Conservation (phyloP, 2,888 invertebrate species). For the Tholera decimalis region DNA sequence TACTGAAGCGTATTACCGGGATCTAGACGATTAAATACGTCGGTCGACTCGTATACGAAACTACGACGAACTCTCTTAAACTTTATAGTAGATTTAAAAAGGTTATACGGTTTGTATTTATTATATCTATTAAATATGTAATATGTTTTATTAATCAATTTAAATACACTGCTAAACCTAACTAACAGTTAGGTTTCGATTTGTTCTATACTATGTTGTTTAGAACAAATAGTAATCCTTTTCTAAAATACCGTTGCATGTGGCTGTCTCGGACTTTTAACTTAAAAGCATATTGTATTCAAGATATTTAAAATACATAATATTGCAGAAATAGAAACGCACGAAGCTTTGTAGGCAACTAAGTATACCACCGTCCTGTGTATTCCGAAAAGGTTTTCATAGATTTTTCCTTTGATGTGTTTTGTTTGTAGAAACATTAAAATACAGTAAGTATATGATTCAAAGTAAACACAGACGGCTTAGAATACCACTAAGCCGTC, state of each 20-base stretch:
- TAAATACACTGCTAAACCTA: too few relatives aligned
- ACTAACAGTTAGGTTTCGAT: too few relatives aligned
- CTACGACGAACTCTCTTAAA: not conserved
- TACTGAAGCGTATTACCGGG: conserved; percentile 54
- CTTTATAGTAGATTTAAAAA: not conserved
- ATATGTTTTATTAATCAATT: too few relatives aligned
- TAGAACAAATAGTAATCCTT: too few relatives aligned
- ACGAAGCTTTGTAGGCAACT: not conserved
- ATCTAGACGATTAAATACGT: conserved; percentile 44
- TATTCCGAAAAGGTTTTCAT: not conserved
- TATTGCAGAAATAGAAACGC: not conserved
- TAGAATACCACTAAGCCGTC: not conserved
- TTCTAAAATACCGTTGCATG: not conserved
- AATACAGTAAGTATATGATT: too few relatives aligned
- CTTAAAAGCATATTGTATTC: not conserved
- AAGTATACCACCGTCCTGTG: not conserved
- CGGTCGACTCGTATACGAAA: conserved; percentile 14
- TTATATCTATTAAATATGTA: too few relatives aligned
- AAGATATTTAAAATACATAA: too few relatives aligned
- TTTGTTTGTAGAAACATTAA: not conserved
- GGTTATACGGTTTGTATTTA: not conserved
- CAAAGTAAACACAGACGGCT: not conserved
- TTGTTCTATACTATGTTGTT: too few relatives aligned
- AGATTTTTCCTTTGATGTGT: not conserved
- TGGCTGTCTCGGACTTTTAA: not conserved